phyloP scores from a whole-genome alignment of 2,113 vertebrate genomes.

The Phasianus colchicus region DNA sequence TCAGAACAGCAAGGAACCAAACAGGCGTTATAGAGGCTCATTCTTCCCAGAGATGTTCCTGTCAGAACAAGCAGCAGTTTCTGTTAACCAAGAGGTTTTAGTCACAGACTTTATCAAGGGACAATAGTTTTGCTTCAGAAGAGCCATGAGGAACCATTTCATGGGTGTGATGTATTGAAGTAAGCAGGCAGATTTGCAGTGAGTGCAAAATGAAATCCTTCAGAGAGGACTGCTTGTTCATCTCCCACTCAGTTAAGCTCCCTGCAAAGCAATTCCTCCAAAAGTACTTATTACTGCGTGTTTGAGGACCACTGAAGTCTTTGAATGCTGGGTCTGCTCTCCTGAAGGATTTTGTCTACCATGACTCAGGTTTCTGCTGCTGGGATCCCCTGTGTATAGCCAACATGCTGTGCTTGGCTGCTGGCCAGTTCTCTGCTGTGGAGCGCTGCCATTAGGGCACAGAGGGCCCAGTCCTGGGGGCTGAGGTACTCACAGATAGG shows the following conservation, averaged over 20 bases:
- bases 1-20: rapidly evolving
- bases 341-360: neutral
- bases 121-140: neutral
- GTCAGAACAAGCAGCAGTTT: neutral
- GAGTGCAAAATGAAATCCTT: neutral
- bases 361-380: neutral
- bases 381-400: neutral
- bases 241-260: neutral
- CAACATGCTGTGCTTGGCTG: rapidly evolving
- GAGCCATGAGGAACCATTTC: neutral
- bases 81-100: neutral
- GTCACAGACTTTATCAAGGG: neutral
- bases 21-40: neutral
- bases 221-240: neutral
- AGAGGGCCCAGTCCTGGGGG: neutral
- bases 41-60: neutral
- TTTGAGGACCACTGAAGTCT: neutral
- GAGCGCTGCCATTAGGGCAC: neutral
- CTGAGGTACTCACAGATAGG: neutral
- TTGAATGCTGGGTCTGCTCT: neutral
- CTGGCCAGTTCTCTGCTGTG: rapidly evolving
- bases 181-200: neutral
- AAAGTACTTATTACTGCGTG: neutral
- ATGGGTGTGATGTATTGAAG: neutral
- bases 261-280: neutral